Conservation (phyloP, 1,140 invertebrate species). For the Trialeurodes vaporariorum region DNA sequence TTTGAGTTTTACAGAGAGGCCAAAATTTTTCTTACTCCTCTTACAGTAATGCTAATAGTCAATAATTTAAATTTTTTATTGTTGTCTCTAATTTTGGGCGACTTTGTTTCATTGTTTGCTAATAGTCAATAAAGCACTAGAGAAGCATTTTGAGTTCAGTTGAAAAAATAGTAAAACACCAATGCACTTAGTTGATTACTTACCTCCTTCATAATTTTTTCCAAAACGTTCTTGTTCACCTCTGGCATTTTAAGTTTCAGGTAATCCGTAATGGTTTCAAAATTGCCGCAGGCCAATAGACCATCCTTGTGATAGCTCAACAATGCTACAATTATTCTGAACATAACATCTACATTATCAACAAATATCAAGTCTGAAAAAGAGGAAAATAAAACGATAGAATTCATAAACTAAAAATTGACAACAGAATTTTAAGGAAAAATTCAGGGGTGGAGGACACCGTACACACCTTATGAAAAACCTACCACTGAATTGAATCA, state of each 20-base stretch:
- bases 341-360: conserved; percentile 75
- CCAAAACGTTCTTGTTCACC: conserved; percentile 45
- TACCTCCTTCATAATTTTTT: conserved; percentile 64
- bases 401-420: conserved; percentile 12
- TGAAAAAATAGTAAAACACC: too few species aligned
- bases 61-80: too few species aligned
- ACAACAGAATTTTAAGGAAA: not conserved
- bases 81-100: too few species aligned
- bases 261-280: conserved; percentile 88
- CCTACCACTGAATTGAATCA: not conserved
- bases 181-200: too few species aligned
- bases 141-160: too few species aligned
- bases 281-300: conserved; percentile 69
- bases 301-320: conserved; percentile 73
- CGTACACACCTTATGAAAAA: not conserved
- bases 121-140: too few species aligned
- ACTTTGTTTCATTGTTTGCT: too few species aligned
- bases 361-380: conserved; percentile 76
- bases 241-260: conserved; percentile 60
- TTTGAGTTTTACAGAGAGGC: too few species aligned
- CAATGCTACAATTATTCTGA: conserved; percentile 75
- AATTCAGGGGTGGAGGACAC: not conserved
- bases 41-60: too few species aligned
- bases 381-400: conserved; percentile 16
- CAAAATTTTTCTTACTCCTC: too few species aligned